Conservation (phyloP, 1,140 invertebrate genomes). For the Adelges cooleyi region DNA sequence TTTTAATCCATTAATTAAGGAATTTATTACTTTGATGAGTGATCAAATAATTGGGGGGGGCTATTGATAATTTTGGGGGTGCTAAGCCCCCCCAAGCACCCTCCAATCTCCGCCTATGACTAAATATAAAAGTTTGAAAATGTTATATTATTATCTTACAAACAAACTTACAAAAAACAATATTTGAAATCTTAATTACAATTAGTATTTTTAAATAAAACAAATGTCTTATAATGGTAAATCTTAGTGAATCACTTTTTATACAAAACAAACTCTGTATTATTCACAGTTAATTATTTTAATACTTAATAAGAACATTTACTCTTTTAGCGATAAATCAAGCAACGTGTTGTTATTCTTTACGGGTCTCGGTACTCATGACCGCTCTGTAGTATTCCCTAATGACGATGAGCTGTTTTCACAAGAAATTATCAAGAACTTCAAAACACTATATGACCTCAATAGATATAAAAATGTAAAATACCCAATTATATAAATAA, state of each 20-base stretch:
- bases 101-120: too few species aligned
- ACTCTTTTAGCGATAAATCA: background rate
- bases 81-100: too few species aligned
- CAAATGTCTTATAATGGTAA: background rate
- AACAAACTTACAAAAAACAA: background rate
- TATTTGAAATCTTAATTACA: background rate
- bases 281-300: too few species aligned
- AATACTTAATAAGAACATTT: background rate
- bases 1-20: too few species aligned
- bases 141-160: too few species aligned
- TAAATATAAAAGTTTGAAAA: too few species aligned
- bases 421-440: background rate
- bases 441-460: background rate
- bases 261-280: too few species aligned
- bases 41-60: too few species aligned
- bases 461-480: background rate
- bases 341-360: background rate
- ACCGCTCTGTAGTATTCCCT: background rate
- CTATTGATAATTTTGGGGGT: too few species aligned
- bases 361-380: background rate
- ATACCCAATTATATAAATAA: too few species aligned
- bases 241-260: background rate
- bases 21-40: too few species aligned
- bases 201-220: background rate
- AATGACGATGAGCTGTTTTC: background rate